Evolutionary conservation across 2,888 invertebrate genomes (phyloP), one percentile per base, ranked within the genome.

Genomic region (Papilio gigon): DNA sequence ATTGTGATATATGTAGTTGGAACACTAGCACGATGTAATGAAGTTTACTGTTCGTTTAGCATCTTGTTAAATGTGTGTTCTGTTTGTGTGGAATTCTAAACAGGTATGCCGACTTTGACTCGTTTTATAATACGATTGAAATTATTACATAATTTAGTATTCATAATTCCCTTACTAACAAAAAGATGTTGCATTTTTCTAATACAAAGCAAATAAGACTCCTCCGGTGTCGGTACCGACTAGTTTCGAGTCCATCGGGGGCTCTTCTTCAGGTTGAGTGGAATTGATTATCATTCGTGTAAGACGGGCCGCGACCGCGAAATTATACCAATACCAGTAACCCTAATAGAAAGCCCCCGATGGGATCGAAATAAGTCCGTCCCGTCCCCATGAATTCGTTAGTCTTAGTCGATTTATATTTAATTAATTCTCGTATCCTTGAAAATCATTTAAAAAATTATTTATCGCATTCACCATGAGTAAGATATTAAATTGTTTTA

Each of bases 1-100:
- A 64, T 65, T 40, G 40, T 65, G 42, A 65, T 65, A 56, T 65
- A 56, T 65, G 56, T 20, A 25, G 27, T 63, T 17, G 65, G 56
- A 65, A 40, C n/a, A 25, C 17, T 56, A 25, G 40, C 35, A n/a
- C 37, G 37, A 30, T 40, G 65, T 65, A 56, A 42, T 56, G 25
- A 27, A 40, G 22, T 56, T 25, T 27, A 20, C 9, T 56, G 37
- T 22, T 25, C 50, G 8, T 53, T 30, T 30, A 56, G 42, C 20
- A 44, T 44, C 17, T 30, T 50, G 63, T 47, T 20, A 56, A 56
- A 25, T 53, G 50, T 50, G 14, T 50, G 27, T 53, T 30, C 27
- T 56, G 53, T 53, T 53, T 27, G 30, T 17, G 17, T 8, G 6
- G 17, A 30, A 56, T 56, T 56, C 27, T 56, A n/a, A n/a, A 30